A percentile compares a stretch with the other conserved stretches of the same genome.
phyloP scores from a whole-genome alignment of 1,140 invertebrate species.

The Diploscapter pachys region DNA sequence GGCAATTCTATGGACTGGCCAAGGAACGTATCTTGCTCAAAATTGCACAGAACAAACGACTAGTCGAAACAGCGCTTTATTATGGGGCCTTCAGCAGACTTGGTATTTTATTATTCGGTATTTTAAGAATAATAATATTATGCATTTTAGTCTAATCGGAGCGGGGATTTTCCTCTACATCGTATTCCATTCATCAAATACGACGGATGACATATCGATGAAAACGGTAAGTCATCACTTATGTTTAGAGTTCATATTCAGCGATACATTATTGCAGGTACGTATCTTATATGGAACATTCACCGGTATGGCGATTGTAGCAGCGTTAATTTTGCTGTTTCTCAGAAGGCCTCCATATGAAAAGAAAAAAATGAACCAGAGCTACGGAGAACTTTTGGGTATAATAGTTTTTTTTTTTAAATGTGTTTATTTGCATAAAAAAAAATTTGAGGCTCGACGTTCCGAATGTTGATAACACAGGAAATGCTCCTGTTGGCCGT shows the following conservation, averaged over 20 bases:
- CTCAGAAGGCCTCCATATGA: no score
- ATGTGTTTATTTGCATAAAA: background rate
- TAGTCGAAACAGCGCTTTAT: slow-evolving; percentile 30
- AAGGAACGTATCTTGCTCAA: slow-evolving; percentile 32
- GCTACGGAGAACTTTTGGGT: background rate
- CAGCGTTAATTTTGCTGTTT: no score
- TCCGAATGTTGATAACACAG: slow-evolving; percentile 33
- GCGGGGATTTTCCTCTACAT: background rate
- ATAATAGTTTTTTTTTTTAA: slow-evolving; percentile 1
- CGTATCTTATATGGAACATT: no score
- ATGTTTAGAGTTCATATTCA: no score
- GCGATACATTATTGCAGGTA: no score
- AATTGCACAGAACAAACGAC: slow-evolving; percentile 30
- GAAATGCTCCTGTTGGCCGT: slow-evolving; percentile 31
- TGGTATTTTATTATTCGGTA: background rate
- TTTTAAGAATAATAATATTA: background rate
- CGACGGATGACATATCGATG: no score
- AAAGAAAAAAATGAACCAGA: background rate
- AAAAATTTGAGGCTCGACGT: slow-evolving; percentile 20
- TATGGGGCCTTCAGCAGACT: slow-evolving; percentile 25
- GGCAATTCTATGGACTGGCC: slow-evolving; percentile 35
- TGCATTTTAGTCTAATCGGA: background rate
- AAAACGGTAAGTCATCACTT: no score
- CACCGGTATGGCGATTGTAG: no score
- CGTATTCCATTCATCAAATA: no score